phyloP scores from a whole-genome alignment of 2,888 invertebrate species.

The Xestia xanthographa region DNA sequence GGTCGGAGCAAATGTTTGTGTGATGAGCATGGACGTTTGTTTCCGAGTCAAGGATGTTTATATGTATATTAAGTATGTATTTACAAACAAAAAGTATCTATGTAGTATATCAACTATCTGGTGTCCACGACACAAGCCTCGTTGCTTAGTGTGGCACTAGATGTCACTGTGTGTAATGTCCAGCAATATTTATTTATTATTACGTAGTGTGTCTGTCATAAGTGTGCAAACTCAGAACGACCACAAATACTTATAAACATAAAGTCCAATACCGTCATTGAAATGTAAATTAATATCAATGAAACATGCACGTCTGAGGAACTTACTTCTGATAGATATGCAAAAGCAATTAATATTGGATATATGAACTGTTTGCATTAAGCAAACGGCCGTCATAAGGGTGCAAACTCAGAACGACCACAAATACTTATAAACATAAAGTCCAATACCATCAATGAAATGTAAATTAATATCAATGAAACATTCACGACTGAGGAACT shows the following conservation, averaged over 20 bases:
- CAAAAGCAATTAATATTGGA: constrained; percentile 27
- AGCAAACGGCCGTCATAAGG: no score
- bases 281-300: constrained; percentile 34
- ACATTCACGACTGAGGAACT: not conserved
- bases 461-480: constrained; percentile 33
- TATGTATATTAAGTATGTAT: no score
- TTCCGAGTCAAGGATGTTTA: no score
- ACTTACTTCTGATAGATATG: constrained; percentile 4
- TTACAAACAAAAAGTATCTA: no score
- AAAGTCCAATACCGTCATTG: constrained; percentile 1
- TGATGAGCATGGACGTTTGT: no score
- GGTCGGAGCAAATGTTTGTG: no score
- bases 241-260: not conserved
- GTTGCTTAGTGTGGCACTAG: no score
- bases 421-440: not conserved
- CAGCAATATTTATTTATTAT: no score
- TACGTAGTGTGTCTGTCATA: no score
- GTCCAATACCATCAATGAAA: constrained; percentile 7
- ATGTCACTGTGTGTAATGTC: no score
- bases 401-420: not conserved
- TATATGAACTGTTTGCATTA: constrained; percentile 10
- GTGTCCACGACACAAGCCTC: no score
- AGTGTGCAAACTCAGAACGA: not conserved
- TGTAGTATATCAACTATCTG: no score
- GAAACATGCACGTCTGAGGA: not conserved